Evolutionary conservation across 1,140 invertebrate species (phyloP).

Genomic region (Micrasema minimum): DNA sequence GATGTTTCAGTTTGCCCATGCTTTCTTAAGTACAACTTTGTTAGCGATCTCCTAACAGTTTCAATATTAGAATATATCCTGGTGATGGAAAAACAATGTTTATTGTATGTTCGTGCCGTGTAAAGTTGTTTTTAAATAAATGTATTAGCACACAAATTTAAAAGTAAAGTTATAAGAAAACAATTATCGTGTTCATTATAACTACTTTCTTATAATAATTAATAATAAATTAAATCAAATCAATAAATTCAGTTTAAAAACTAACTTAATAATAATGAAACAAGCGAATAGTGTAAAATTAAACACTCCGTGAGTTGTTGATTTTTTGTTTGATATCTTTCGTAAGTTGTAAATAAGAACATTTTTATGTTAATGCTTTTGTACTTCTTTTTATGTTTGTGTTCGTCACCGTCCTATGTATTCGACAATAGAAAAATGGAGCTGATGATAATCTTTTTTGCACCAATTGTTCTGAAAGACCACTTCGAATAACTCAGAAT

Average conservation of each 20-base stretch:
- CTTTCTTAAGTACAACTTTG: conserved; percentile 48
- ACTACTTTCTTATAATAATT: conserved; percentile 15
- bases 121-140: conserved; percentile 51
- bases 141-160: conserved; percentile 54
- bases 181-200: conserved; percentile 51
- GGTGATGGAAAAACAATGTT: conserved; percentile 45
- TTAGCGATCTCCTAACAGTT: conserved; percentile 46
- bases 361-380: conserved; percentile 29
- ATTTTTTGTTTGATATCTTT: conserved; percentile 31
- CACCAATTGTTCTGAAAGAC: conserved; percentile 36
- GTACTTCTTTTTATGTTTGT: conserved; percentile 38
- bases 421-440: conserved; percentile 40
- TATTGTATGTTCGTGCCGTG: conserved; percentile 51
- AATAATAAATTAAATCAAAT: conserved; percentile 6
- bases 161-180: conserved; percentile 47
- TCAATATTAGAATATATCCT: conserved; percentile 7
- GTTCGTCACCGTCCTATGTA: conserved; percentile 19
- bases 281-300: conserved; percentile 8
- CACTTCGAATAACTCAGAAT: conserved; percentile 47
- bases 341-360: conserved; percentile 19
- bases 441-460: conserved; percentile 16
- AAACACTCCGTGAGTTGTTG: conserved; percentile 25
- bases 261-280: conserved; percentile 6
- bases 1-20: conserved; percentile 48
- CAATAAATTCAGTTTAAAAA: conserved; percentile 18